Conservation (phyloP, 2,797 vertebrate species). For the Sciurus carolinensis region DNA sequence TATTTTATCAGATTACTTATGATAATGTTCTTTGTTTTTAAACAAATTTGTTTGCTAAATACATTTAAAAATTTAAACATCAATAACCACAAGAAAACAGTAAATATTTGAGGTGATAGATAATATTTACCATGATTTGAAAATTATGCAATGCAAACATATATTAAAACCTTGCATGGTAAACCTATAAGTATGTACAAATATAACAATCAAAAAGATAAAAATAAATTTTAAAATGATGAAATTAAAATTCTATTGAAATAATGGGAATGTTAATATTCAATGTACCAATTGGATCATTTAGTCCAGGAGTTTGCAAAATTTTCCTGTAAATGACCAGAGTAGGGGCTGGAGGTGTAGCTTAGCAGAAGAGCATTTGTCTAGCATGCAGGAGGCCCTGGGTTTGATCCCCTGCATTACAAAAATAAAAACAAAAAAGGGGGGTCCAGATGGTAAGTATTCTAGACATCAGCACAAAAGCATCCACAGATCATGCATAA, state of each 20-base stretch:
- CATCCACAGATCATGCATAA: not conserved
- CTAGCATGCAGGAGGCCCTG: no score
- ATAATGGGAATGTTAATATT: not conserved
- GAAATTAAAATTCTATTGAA: not conserved
- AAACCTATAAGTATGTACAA: no score
- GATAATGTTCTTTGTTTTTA: not conserved
- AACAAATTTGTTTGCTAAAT: not conserved
- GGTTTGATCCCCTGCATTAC: no score
- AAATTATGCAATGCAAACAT: not conserved
- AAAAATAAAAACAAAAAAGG: not conserved
- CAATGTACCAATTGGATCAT: not conserved
- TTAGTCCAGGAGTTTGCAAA: not conserved
- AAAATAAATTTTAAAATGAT: not conserved
- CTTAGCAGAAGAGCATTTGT: no score
- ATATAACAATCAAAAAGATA: not conserved
- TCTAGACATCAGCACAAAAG: not conserved
- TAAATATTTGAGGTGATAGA: not conserved
- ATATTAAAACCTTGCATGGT: not conserved
- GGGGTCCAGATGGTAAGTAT: not conserved
- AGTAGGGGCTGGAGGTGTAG: no score
- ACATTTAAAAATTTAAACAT: not conserved
- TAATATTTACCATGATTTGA: not conserved
- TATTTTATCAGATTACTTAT: not conserved
- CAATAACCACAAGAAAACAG: not conserved
- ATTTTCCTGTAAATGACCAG: not conserved